phyloP scores from a whole-genome alignment of 2,888 invertebrate species.

The Baccha elongata region DNA sequence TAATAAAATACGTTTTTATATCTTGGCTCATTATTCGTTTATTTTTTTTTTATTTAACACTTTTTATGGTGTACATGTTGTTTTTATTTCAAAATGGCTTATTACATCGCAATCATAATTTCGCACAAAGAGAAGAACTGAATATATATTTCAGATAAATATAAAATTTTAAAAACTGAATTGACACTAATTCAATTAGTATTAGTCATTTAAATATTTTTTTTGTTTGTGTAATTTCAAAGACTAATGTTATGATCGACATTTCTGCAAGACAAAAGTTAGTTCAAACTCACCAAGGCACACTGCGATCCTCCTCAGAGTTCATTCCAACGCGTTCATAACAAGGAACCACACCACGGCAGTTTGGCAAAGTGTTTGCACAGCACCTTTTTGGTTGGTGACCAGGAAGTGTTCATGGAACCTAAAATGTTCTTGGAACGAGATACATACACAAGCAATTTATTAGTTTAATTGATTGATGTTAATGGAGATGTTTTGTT shows the following conservation, averaged over 20 bases:
- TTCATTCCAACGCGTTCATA: background rate
- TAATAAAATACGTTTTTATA: no score
- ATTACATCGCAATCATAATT: no score
- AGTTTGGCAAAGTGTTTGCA: background rate
- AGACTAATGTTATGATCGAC: background rate
- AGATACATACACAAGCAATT: conserved; percentile 59
- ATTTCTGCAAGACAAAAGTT: conserved; percentile 11
- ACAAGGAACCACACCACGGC: conserved; percentile 1
- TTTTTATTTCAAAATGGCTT: no score
- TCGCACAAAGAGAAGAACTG: no score
- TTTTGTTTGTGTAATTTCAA: no score
- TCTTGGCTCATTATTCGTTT: no score
- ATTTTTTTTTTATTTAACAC: no score
- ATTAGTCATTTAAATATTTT: no score
- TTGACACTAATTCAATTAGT: no score
- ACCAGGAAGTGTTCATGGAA: conserved; percentile 13
- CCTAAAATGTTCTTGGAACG: conserved; percentile 32
- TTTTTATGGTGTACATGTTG: no score
- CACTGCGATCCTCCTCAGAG: conserved; percentile 1
- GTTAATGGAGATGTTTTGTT: conserved; percentile 25
- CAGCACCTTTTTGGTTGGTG: background rate
- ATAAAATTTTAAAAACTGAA: no score
- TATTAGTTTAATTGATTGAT: conserved; percentile 52
- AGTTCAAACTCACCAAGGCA: conserved; percentile 15
- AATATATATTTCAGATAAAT: no score